Evolutionary conservation across 1,140 invertebrate genomes (phyloP), one percentile per base, ranked within the genome.

Genomic region (Plectrocnemia conspersa): DNA sequence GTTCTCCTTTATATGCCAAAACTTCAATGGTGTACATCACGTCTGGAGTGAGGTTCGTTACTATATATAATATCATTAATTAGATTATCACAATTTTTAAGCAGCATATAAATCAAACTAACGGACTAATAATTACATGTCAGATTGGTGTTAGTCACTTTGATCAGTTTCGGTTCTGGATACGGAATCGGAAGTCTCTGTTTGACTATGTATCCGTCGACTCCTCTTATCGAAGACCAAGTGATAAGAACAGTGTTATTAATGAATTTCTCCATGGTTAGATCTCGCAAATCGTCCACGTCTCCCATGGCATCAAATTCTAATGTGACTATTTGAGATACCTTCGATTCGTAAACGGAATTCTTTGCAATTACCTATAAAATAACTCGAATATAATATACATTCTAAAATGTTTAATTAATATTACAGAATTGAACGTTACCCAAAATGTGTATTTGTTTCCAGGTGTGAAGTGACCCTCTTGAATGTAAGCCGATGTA

Each of bases 401-500:
- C n/a, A 22, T 44, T 18, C n/a, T 7, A 29, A 35, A 52, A 16
- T 47, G 7, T 22, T 18, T 15, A 4, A 15, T 6, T 6, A 29
- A 44, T 22, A 11, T 6, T 44, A 44, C 41, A 33, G 27, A 45
- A 45, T 23, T 25, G 7, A 23, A 35, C 42, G 71, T 71, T 67
- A 86, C 85, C 83, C 84, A 88, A 70, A 91, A 88, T 0, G 82
- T 81, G 66, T 90, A 91, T 47, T 79, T 79, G 2, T 64, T 69
- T 15, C 79, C 77, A 13, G 80, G 75, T 44, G 77, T 70, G 59
- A 87, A 89, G 52, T 75, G 72, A 2, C 77, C 67, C 18, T 73
- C 74, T 3, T 84, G 66, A 2, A 79, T 58, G 18, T 77, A 71
- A 2, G 77, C 25, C 64, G 79, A 64, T 71, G 82, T 64, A 64